Conservation (phyloP, 2,797 vertebrate species). For the Adrianichthys oophorus region DNA sequence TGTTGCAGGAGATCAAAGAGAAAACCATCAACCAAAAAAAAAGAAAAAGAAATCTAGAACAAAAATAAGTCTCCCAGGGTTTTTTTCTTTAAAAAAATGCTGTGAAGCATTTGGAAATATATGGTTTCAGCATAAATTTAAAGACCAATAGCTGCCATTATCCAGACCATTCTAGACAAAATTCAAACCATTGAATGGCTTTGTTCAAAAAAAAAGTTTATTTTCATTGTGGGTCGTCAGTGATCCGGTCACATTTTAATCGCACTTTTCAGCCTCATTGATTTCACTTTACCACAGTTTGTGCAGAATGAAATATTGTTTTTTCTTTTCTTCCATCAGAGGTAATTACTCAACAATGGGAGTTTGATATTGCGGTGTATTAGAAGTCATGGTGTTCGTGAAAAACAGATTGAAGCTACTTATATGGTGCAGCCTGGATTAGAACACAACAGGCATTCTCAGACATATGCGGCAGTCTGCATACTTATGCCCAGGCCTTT, state of each 20-base stretch:
- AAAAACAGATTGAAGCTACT: constrained; percentile 30
- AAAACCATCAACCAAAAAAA: constrained; percentile 31
- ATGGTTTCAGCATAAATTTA: constrained; percentile 40
- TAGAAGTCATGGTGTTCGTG: constrained; percentile 35
- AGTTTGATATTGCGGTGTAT: constrained; percentile 47
- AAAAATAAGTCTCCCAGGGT: constrained; percentile 7
- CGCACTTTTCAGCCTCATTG: constrained; percentile 69
- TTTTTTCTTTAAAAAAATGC: constrained; percentile 35
- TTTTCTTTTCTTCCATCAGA: constrained; percentile 53
- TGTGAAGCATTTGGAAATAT: constrained; percentile 34
- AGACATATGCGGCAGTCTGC: constrained; percentile 10
- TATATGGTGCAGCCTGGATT: constrained; percentile 34
- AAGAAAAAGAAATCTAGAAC: constrained; percentile 24
- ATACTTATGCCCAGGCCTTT: constrained; percentile 14
- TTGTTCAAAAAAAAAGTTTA: constrained; percentile 62
- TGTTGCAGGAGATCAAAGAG: constrained; percentile 49
- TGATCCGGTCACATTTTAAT: constrained; percentile 72
- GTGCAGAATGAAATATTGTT: constrained; percentile 64
- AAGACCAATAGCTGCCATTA: constrained; percentile 60
- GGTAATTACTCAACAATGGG: constrained; percentile 65
- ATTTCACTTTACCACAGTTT: constrained; percentile 75
- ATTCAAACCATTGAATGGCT: constrained; percentile 55
- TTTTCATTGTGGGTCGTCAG: constrained; percentile 67
- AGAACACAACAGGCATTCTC: constrained; percentile 17
- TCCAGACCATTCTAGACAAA: constrained; percentile 40